These are phyloP conservation scores for Caenorhabditis macrosperma DNA, from an alignment of 2,888 invertebrate species.

Conservation along the genomic window DNA sequence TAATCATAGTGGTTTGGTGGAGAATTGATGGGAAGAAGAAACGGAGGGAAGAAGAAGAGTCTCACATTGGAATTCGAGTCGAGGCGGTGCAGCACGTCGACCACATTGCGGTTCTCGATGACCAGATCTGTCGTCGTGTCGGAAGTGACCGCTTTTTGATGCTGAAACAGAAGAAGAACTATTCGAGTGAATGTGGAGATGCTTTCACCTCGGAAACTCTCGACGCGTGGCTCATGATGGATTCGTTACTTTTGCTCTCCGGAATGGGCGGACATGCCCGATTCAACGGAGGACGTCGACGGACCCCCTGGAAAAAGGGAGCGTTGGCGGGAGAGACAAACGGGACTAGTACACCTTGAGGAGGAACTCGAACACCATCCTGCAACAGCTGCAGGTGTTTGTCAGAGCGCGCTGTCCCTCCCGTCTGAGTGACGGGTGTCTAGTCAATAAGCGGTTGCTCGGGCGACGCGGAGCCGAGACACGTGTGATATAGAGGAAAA, in stretches of 20 bases:
- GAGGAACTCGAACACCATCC: conserved; percentile 44
- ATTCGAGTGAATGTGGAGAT: neutral
- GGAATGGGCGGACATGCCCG: conserved; percentile 80
- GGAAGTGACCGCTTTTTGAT: conserved; percentile 47
- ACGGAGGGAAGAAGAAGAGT: neutral
- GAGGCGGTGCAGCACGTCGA: conserved; percentile 55
- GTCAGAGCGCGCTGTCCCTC: neutral
- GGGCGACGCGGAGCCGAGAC: conserved; percentile 28
- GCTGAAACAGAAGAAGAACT: conserved; percentile 1
- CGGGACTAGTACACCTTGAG: conserved; percentile 21
- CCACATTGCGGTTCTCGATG: conserved; percentile 72
- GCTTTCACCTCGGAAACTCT: conserved; percentile 56
- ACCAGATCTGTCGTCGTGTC: conserved; percentile 61
- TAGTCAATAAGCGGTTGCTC: conserved; percentile 30
- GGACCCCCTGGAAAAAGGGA: conserved; percentile 52
- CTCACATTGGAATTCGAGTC: conserved; percentile 59
- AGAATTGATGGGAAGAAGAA: conserved; percentile 36
- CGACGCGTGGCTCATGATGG: conserved; percentile 75
- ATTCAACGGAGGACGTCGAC: conserved; percentile 78
- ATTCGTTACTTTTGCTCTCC: conserved; percentile 78
- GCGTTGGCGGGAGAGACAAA: too few relatives aligned
- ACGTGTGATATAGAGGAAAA: conserved; percentile 23
- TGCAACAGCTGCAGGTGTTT: conserved; percentile 32
- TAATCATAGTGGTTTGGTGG: conserved; percentile 50
- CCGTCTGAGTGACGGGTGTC: conserved; percentile 34